Evolutionary conservation across 2,888 invertebrate species (phyloP).

Genomic region (Molorchus minor): DNA sequence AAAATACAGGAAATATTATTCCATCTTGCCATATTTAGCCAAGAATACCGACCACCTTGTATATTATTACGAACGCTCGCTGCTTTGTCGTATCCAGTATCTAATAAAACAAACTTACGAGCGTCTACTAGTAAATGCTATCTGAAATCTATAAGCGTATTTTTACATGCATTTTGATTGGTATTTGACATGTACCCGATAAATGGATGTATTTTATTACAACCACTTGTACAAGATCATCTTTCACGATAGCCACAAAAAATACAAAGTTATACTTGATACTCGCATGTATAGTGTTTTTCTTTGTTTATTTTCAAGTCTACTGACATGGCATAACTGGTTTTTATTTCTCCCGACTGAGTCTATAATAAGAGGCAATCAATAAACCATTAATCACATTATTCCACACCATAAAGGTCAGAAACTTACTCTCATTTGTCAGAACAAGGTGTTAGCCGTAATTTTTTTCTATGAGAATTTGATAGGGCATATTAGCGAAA

Average conservation of each 20-base stretch:
- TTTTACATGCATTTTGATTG: conserved; percentile 54
- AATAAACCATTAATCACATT: conserved; percentile 37
- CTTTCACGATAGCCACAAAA: conserved; percentile 39
- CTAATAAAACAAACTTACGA: conserved; percentile 30
- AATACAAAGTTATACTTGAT: conserved; percentile 38
- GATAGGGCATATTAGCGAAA: no score
- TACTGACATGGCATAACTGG: conserved; percentile 23
- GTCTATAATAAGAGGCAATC: conserved; percentile 36
- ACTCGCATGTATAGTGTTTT: conserved; percentile 36
- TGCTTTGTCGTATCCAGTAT: conserved; percentile 25
- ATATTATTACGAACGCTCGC: conserved; percentile 10
- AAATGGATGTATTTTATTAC: conserved; percentile 54
- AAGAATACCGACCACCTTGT: conserved; percentile 13
- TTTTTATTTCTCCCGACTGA: conserved; percentile 17
- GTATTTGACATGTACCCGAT: conserved; percentile 52
- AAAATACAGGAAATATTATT: conserved; percentile 9
- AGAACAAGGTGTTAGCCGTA: conserved; percentile 9
- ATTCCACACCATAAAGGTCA: conserved; percentile 10
- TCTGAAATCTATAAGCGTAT: conserved; percentile 49
- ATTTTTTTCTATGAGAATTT: no score
- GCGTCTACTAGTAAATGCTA: conserved; percentile 42
- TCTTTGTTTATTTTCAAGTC: conserved; percentile 22
- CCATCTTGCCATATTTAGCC: conserved; percentile 2
- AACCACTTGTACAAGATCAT: conserved; percentile 42
- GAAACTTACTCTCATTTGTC: conserved; percentile 17